Evolutionary conservation across 2,888 invertebrate species (phyloP).

Genomic region (Chrysopilus asiliformis): DNA sequence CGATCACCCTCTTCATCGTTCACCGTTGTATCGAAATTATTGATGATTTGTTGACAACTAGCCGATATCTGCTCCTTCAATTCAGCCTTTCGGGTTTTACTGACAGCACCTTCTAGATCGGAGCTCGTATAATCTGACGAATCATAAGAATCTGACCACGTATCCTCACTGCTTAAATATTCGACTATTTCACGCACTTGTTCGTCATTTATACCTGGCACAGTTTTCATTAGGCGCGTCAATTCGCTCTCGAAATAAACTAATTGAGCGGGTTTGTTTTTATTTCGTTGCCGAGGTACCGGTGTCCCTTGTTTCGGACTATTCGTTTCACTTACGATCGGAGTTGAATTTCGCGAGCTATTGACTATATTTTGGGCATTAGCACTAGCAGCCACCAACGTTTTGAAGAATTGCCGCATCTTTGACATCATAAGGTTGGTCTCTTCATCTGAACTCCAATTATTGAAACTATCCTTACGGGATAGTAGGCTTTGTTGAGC

Average conservation of each 20-base stretch:
- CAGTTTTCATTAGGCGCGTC: slow-evolving; percentile 83
- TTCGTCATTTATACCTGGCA: slow-evolving; percentile 79
- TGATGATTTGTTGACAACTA: slow-evolving; percentile 77
- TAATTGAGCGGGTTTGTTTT: slow-evolving; percentile 70
- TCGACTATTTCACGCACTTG: slow-evolving; percentile 86
- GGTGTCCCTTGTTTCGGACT: slow-evolving; percentile 38
- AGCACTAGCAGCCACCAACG: slow-evolving; percentile 60
- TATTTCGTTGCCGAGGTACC: slow-evolving; percentile 44
- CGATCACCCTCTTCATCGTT: slow-evolving; percentile 44
- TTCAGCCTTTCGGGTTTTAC: slow-evolving; percentile 48
- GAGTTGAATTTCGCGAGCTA: slow-evolving; percentile 35
- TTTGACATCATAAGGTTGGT: slow-evolving; percentile 92
- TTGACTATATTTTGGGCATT: slow-evolving; percentile 34
- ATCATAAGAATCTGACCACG: slow-evolving; percentile 88
- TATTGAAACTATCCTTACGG: slow-evolving; percentile 81
- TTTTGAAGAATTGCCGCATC: slow-evolving; percentile 85
- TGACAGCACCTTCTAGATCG: slow-evolving; percentile 57
- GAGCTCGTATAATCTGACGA: slow-evolving; percentile 86
- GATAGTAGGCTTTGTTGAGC: slow-evolving; percentile 43
- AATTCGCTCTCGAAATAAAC: slow-evolving; percentile 82
- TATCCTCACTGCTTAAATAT: slow-evolving; percentile 82
- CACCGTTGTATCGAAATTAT: slow-evolving; percentile 58
- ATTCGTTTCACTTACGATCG: slow-evolving; percentile 26
- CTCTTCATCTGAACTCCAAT: slow-evolving; percentile 89
- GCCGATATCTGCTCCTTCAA: slow-evolving; percentile 76